phyloP scores from a whole-genome alignment of 1,140 invertebrate species.

The Papilio polyxenes region DNA sequence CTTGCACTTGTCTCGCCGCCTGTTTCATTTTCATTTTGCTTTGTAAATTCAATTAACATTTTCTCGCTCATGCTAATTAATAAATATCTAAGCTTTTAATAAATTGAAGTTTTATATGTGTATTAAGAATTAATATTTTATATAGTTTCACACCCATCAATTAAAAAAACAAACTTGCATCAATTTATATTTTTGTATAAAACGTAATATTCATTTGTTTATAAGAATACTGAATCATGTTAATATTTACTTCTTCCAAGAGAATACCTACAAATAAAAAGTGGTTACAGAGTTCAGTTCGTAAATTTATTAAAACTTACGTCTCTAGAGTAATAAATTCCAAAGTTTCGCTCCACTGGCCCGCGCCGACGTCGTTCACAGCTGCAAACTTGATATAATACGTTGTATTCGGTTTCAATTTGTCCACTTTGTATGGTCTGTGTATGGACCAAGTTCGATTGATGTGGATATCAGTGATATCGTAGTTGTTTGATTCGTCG shows the following conservation, averaged over 20 bases:
- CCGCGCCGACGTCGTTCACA: constrained; percentile 62
- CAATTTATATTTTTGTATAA: no score
- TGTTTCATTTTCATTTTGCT: constrained; percentile 13
- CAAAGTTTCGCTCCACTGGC: constrained; percentile 56
- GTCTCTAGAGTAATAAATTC: constrained; percentile 64
- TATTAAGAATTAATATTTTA: no score
- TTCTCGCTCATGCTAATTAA: background rate
- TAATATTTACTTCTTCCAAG: background rate
- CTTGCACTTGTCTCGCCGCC: background rate
- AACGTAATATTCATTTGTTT: background rate
- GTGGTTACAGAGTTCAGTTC: constrained; percentile 20
- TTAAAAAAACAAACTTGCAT: no score
- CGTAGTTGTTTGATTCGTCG: constrained; percentile 59
- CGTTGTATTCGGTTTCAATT: constrained; percentile 60
- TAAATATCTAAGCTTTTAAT: background rate
- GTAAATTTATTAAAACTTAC: constrained; percentile 57
- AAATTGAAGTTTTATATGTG: background rate
- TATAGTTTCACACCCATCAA: no score
- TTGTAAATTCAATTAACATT: constrained; percentile 21
- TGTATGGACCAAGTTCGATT: constrained; percentile 69
- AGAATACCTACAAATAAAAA: background rate
- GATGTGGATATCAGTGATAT: constrained; percentile 62
- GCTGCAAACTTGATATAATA: constrained; percentile 71
- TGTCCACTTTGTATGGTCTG: constrained; percentile 59
- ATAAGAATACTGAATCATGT: background rate